Base-by-base conservation (phyloP, 2,888 invertebrate genomes). In the Chrysolina haemoptera region DNA sequence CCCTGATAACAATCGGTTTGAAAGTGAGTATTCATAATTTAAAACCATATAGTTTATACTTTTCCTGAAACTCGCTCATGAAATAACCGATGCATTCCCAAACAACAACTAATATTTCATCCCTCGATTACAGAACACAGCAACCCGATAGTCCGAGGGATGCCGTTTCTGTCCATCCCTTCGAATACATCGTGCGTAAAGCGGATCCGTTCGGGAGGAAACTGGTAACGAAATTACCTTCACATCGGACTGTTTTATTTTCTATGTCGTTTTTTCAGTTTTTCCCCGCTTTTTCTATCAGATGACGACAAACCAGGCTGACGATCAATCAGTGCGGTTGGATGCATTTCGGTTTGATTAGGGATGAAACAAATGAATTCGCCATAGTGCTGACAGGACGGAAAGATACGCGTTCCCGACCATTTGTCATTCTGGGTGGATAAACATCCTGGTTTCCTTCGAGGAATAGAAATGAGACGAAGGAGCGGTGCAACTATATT, bases 251-350 rank as follows among this genome's bases (percentile, higher is more conserved):
- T 59, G 59, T 22, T 59, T 35, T 59, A 59, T 59, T 59, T 59
- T 59, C 22, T 14, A 9, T 27, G 16, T 18, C 27, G 59, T 59
- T 27, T 59, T 35, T 59, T 27, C 59, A 22, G 27, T 22, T 35
- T n/a, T 59, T 59, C 27, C 35, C 59, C n/a, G 59, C 59, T 59
- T 59, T 59, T 20, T 22, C 35, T 35, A 35, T 59, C 27, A 27
- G 35, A 59, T 14, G 59, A 59, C 35, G 27, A 59, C 59, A 18
- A n/a, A 10, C 50, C 18, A 9, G 59, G 27, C 59, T 59, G 59
- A 59, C 59, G 67, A 67, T 67, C 67, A 67, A 67, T 67, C 67
- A 67, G 50, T 41, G 35, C 67, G 67, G 27, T 41, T 16, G 22
- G 53, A 53, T 35, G 53, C 35, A 67, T 53, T 18, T 53, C 18